These are phyloP conservation scores for Anser brachyrhynchus DNA, from an alignment of 2,113 vertebrate genomes.

Conservation along the genomic window DNA sequence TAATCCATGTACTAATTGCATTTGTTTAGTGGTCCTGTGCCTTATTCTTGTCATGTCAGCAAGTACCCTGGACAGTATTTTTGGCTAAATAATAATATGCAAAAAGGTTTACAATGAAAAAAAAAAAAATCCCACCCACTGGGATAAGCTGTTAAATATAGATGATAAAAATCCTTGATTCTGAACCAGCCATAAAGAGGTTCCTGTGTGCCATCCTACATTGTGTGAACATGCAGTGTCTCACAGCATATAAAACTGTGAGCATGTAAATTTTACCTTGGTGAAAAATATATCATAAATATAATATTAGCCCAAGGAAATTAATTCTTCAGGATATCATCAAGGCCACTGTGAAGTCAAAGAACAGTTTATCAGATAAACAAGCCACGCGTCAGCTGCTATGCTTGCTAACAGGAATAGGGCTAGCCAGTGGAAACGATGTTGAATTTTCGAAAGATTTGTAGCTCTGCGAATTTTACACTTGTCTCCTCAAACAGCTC, in stretches of 20 bases:
- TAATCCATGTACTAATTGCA: not conserved
- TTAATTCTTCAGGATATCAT: not conserved
- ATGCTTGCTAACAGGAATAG: not conserved
- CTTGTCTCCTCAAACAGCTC: not conserved
- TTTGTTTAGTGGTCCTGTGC: not conserved
- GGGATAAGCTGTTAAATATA: constrained; percentile 23
- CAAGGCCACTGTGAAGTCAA: not conserved
- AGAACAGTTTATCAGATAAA: not conserved
- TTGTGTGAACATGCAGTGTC: not conserved
- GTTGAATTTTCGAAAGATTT: not conserved
- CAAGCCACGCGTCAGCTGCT: not conserved
- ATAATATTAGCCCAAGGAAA: not conserved
- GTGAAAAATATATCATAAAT: not conserved
- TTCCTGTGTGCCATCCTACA: not conserved
- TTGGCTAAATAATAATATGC: not conserved
- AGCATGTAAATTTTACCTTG: not conserved
- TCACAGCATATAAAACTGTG: not conserved
- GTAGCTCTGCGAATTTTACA: not conserved
- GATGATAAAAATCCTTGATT: not conserved
- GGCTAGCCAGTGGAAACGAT: not conserved
- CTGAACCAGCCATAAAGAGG: not conserved
- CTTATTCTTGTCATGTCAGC: not conserved
- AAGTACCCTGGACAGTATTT: constrained; percentile 7
- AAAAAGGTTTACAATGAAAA: not conserved
- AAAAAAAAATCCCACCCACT: not conserved